These are phyloP conservation scores for Pocillopora meandrina DNA, from an alignment of 92 coral and sea anemone species.

Conservation along the genomic window DNA sequence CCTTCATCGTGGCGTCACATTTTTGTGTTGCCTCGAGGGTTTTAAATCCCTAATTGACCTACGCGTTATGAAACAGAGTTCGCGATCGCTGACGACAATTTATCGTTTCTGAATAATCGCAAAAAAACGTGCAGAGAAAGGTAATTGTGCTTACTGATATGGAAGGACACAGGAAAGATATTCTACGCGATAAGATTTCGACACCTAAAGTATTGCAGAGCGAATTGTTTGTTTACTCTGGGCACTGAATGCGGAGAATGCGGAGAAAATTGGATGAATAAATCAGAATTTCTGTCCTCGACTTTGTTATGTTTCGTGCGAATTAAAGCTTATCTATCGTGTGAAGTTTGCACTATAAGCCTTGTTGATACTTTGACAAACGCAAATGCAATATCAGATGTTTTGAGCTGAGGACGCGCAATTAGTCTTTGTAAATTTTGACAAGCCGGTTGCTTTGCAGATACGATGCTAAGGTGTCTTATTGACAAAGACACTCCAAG, in stretches of 20 bases:
- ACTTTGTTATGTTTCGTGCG: too few relatives aligned
- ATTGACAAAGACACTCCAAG: slow-evolving; percentile 15
- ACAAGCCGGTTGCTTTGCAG: slow-evolving; percentile 38
- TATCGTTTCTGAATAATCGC: not conserved
- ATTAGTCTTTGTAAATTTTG: not conserved
- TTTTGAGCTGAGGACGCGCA: not conserved
- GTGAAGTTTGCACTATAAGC: not conserved
- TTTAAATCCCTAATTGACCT: not conserved
- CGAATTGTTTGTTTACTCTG: slow-evolving; percentile 19
- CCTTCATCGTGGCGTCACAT: not conserved
- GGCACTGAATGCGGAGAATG: not conserved
- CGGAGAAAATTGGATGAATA: not conserved
- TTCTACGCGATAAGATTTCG: not conserved
- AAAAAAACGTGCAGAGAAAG: not conserved
- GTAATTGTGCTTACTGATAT: not conserved
- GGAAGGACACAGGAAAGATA: not conserved
- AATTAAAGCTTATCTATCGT: not conserved
- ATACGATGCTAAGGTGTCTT: slow-evolving; percentile 15
- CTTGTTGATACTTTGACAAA: not conserved
- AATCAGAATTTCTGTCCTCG: not conserved
- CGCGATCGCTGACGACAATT: not conserved
- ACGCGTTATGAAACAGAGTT: not conserved
- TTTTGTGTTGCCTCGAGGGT: slow-evolving; percentile 11
- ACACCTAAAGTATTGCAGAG: not conserved
- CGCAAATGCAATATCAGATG: slow-evolving; percentile 12